Evolutionary conservation across 2,113 vertebrate genomes (phyloP).

Genomic region (Ammodytes marinus): DNA sequence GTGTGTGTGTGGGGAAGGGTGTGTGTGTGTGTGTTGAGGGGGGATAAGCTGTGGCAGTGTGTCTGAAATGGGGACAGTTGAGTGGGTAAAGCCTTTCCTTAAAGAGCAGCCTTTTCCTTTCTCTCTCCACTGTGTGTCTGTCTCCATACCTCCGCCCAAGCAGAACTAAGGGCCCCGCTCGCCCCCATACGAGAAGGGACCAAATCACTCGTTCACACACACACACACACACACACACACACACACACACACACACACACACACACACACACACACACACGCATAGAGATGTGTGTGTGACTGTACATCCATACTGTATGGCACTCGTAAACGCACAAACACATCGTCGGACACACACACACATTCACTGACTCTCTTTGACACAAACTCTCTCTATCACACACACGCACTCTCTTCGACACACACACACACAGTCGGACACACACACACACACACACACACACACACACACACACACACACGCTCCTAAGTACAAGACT

Average conservation of each 20-base stretch:
- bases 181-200: constrained; percentile 67
- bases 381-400: too few relatives aligned
- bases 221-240: constrained; percentile 9
- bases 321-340: too few relatives aligned
- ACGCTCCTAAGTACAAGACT: constrained; percentile 68
- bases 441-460: constrained; percentile 28
- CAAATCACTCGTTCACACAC: constrained; percentile 67
- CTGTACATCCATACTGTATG: too few relatives aligned
- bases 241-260: constrained; percentile 1
- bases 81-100: constrained; percentile 78
- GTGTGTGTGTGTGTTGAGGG: constrained; percentile 25
- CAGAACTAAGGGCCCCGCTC: constrained; percentile 78
- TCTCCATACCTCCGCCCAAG: constrained; percentile 72
- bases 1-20: too few relatives aligned
- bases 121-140: constrained; percentile 63
- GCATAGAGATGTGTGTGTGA: too few relatives aligned
- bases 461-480: constrained; percentile 36
- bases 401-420: constrained; percentile 18
- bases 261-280: constrained; percentile 29
- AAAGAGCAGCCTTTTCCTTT: constrained; percentile 53
- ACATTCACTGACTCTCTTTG: too few relatives aligned
- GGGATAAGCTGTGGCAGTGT: constrained; percentile 72
- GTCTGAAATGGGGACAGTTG: constrained; percentile 79
- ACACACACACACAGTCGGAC: constrained; percentile 30
- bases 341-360: too few relatives aligned